Evolutionary conservation across 1,140 invertebrate genomes (phyloP).

Genomic region (Amyelois transitella): DNA sequence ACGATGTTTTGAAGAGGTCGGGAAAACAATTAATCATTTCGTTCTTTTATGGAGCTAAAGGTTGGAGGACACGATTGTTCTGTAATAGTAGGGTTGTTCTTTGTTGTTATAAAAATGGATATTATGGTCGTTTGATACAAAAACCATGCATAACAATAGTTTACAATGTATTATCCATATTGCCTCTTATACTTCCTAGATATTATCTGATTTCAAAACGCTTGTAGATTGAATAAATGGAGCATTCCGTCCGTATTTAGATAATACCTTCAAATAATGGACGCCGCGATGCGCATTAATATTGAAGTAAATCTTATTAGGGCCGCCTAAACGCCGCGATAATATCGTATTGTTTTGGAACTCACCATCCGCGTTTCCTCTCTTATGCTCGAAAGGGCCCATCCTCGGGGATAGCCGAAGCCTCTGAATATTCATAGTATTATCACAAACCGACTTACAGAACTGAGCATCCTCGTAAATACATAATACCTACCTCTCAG

Average conservation of each 20-base stretch:
- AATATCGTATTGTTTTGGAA: slow-evolving; percentile 72
- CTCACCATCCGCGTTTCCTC: slow-evolving; percentile 61
- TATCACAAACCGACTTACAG: slow-evolving; percentile 46
- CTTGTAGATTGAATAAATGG: slow-evolving; percentile 26
- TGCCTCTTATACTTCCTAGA: slow-evolving; percentile 12
- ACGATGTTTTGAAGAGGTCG: slow-evolving; percentile 69
- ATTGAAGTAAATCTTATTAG: slow-evolving; percentile 73
- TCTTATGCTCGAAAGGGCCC: slow-evolving; percentile 64
- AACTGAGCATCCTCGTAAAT: slow-evolving; percentile 45
- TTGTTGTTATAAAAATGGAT: slow-evolving; percentile 39
- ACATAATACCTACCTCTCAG: slow-evolving; percentile 31
- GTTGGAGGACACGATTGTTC: slow-evolving; percentile 62
- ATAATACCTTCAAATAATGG: slow-evolving; percentile 68
- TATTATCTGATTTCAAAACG: slow-evolving; percentile 10
- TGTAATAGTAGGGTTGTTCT: slow-evolving; percentile 48
- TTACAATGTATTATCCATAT: slow-evolving; percentile 18
- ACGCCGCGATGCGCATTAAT: slow-evolving; percentile 66
- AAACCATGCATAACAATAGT: slow-evolving; percentile 21
- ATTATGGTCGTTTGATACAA: slow-evolving; percentile 25
- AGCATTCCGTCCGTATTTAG: slow-evolving; percentile 44
- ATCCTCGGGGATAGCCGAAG: slow-evolving; percentile 49
- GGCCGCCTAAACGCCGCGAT: slow-evolving; percentile 65
- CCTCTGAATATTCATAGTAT: slow-evolving; percentile 62
- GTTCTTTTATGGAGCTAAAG: slow-evolving; percentile 62
- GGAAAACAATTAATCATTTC: slow-evolving; percentile 70